Evolutionary conservation across 1,140 invertebrate species (phyloP).

Genomic region (Rhyacophila brunnea): DNA sequence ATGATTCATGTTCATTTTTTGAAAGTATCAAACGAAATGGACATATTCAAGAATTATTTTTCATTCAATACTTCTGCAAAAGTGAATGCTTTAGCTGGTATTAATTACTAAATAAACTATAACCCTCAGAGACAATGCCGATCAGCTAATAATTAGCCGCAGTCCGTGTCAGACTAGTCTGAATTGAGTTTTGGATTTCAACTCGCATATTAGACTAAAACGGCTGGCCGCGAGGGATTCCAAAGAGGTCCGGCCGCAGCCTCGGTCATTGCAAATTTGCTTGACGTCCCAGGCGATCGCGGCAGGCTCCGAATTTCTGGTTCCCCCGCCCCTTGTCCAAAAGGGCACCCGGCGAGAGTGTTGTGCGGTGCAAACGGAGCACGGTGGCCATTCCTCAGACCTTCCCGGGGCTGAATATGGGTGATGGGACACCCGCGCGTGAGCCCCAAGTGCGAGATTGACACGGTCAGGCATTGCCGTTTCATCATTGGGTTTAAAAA

Average conservation of each 20-base stretch:
- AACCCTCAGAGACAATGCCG: conserved; percentile 44
- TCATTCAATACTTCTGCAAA: no score
- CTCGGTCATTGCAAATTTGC: conserved; percentile 40
- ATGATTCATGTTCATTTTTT: no score
- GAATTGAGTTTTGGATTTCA: conserved; percentile 54
- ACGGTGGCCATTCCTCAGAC: conserved; percentile 52
- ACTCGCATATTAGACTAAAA: conserved; percentile 56
- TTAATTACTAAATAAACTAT: not conserved
- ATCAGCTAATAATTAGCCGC: conserved; percentile 22
- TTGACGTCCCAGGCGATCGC: conserved; percentile 40
- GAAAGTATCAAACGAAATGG: no score
- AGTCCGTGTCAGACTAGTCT: conserved; percentile 56
- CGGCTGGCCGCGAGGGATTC: conserved; percentile 51
- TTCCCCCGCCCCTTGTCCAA: conserved; percentile 49
- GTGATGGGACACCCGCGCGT: conserved; percentile 48
- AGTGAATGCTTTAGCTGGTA: no score
- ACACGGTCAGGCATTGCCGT: conserved; percentile 50
- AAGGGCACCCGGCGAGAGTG: conserved; percentile 53
- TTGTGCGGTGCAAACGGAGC: conserved; percentile 39
- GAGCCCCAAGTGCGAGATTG: conserved; percentile 56
- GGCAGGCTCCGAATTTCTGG: conserved; percentile 46
- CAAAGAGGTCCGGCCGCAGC: conserved; percentile 42
- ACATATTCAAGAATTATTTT: no score
- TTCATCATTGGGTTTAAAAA: conserved; percentile 56
- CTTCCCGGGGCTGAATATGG: conserved; percentile 50